Evolutionary conservation across 2,888 invertebrate species (phyloP).

Genomic region (Dryocosmus kuriphilus): DNA sequence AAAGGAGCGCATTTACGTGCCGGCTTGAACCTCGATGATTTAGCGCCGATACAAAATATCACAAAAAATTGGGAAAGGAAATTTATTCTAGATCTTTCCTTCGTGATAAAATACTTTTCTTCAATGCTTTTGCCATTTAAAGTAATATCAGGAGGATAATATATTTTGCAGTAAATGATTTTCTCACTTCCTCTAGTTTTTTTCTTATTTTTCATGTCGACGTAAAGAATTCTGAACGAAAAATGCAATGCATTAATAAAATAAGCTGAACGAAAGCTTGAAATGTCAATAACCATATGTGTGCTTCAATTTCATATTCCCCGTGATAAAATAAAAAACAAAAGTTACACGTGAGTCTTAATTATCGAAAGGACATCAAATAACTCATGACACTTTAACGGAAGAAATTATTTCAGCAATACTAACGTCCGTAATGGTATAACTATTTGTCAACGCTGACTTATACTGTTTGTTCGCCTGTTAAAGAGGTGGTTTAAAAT

Average conservation of each 20-base stretch:
- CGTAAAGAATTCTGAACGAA: neutral
- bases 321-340: neutral
- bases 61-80: neutral
- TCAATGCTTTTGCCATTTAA: neutral
- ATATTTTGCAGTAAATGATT: no score
- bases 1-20: constrained; percentile 34
- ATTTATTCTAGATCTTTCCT: neutral
- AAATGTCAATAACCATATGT: neutral
- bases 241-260: neutral
- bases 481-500: neutral
- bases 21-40: constrained; percentile 23
- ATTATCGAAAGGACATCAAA: constrained; percentile 28
- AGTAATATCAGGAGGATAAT: neutral
- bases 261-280: neutral
- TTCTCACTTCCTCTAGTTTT: no score
- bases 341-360: neutral
- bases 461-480: constrained; percentile 28
- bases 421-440: constrained; percentile 13
- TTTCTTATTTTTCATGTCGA: neutral
- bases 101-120: neutral
- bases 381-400: constrained; percentile 28
- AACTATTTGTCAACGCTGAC: constrained; percentile 25
- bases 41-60: constrained; percentile 24
- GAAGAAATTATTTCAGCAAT: constrained; percentile 32
- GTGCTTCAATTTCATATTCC: neutral